phyloP scores from a whole-genome alignment of 2,888 invertebrate genomes.

The Acanthosepion pharaonis region DNA sequence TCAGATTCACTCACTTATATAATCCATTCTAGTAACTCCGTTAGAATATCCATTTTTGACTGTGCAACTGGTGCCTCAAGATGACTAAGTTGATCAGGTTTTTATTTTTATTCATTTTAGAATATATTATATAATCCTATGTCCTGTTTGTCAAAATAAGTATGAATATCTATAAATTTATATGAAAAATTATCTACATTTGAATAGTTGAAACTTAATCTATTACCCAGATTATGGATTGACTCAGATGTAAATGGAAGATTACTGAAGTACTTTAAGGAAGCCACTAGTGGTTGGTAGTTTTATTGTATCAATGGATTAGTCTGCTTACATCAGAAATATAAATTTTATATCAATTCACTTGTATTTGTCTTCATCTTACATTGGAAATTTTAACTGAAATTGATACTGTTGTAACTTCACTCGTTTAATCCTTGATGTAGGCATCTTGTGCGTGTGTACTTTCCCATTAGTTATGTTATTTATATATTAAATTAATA shows the following conservation, averaged over 20 bases:
- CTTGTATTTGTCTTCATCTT: background rate
- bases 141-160: background rate
- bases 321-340: background rate
- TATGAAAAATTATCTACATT: background rate
- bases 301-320: background rate
- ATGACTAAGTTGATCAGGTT: background rate
- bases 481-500: background rate
- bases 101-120: background rate
- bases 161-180: background rate
- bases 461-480: too few relatives aligned
- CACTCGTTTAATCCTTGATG: background rate
- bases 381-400: too few relatives aligned
- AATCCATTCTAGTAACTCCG: too few relatives aligned
- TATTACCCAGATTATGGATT: background rate
- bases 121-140: background rate
- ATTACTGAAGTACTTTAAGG: background rate
- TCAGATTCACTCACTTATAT: too few relatives aligned
- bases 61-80: background rate
- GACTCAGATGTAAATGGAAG: background rate
- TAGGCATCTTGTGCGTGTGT: background rate
- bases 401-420: background rate
- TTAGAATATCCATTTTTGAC: background rate
- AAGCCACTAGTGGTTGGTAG: background rate
- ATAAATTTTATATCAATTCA: background rate
- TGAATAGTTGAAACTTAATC: constrained; percentile 1